phyloP scores from a whole-genome alignment of 2,113 vertebrate species.

The Sapayoa aenigma region DNA sequence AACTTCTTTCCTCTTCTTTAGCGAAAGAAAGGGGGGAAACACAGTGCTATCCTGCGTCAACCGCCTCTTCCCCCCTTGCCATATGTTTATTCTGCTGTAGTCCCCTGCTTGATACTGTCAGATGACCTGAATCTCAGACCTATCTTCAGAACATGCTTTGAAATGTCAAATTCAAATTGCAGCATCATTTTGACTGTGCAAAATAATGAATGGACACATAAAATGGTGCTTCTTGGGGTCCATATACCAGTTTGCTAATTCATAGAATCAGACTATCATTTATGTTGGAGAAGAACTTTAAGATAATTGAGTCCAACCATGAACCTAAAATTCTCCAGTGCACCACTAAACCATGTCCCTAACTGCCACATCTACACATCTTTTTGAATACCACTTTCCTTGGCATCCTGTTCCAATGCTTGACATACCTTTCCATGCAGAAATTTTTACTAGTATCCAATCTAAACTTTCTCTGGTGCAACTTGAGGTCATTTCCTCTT shows the following conservation, averaged over 20 bases:
- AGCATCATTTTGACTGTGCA: neutral
- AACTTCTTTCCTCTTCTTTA: neutral
- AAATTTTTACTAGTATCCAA: neutral
- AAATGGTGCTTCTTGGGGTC: neutral
- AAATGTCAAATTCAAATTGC: neutral
- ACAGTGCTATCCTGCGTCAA: neutral
- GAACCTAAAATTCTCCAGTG: neutral
- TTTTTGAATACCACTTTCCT: neutral
- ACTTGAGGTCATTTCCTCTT: neutral
- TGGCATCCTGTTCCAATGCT: neutral
- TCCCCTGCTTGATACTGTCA: neutral
- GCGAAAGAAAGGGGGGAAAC: neutral
- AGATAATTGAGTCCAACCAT: neutral
- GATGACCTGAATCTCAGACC: neutral
- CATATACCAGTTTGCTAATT: neutral
- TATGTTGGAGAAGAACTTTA: neutral
- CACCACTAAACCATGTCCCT: neutral
- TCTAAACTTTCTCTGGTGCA: neutral
- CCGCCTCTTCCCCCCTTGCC: neutral
- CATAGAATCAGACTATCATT: neutral
- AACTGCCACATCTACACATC: fast-evolving
- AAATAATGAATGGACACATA: neutral
- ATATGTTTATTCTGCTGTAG: neutral
- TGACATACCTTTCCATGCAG: neutral
- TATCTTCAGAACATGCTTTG: neutral